Percentiles rank a stretch among this genome's conserved stretches.
These are phyloP conservation scores for Phrixothrix hirtus DNA, from an alignment of 2,888 invertebrate species.

Conservation along the genomic window DNA sequence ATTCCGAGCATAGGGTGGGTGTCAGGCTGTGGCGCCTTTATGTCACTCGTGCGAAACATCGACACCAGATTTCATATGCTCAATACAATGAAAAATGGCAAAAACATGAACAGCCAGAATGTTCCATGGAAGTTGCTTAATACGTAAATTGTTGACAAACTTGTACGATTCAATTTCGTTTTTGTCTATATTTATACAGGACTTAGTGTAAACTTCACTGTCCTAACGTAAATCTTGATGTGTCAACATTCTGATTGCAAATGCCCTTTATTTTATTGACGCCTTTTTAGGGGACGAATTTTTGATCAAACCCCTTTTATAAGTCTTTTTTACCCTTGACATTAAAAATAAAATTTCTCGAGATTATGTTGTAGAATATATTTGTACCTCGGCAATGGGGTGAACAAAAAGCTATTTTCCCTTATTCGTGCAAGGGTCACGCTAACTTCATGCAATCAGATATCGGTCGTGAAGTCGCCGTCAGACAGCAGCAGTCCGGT, in stretches of 20 bases:
- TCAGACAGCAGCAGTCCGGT: slow-evolving; percentile 41
- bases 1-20: slow-evolving; percentile 32
- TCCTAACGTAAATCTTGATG: slow-evolving; percentile 5
- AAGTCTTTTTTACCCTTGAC: background rate
- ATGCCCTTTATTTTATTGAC: slow-evolving; percentile 11
- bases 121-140: too few species aligned
- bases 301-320: background rate
- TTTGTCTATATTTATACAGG: slow-evolving; percentile 4
- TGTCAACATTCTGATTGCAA: slow-evolving; percentile 17
- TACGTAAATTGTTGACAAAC: too few species aligned
- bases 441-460: slow-evolving; percentile 37
- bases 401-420: slow-evolving; percentile 25
- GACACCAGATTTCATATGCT: slow-evolving; percentile 35
- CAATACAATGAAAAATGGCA: too few species aligned
- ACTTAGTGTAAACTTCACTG: slow-evolving; percentile 1
- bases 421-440: slow-evolving; percentile 39
- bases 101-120: too few species aligned
- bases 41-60: slow-evolving; percentile 49
- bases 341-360: slow-evolving; percentile 9
- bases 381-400: slow-evolving; percentile 8
- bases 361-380: slow-evolving; percentile 6
- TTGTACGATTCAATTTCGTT: background rate
- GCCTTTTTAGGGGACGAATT: too few species aligned
- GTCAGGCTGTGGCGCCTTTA: slow-evolving; percentile 51
- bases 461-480: slow-evolving; percentile 42